These are phyloP conservation scores for Temnothorax unifasciatus DNA, from an alignment of 2,888 invertebrate species.

Conservation along the genomic window DNA sequence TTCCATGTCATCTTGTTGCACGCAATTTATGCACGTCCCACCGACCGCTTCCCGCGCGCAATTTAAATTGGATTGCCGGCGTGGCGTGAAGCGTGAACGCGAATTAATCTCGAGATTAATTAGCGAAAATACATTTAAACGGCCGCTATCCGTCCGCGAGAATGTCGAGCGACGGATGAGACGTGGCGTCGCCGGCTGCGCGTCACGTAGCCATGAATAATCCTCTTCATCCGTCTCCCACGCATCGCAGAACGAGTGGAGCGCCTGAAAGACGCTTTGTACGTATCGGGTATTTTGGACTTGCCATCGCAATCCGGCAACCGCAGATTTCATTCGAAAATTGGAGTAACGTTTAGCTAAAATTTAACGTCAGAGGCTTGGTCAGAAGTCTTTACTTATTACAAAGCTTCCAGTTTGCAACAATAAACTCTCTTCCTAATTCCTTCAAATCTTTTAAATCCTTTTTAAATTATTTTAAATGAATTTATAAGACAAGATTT, in stretches of 20 bases:
- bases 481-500: not conserved
- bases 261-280: constrained; percentile 1
- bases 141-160: constrained; percentile 54
- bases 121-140: constrained; percentile 67
- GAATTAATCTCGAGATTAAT: constrained; percentile 74
- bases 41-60: constrained; percentile 36
- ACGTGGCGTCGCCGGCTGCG: constrained; percentile 24
- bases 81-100: constrained; percentile 49
- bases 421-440: not conserved
- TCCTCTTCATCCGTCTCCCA: constrained; percentile 36
- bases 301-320: not conserved
- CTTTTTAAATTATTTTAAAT: not conserved
- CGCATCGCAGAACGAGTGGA: constrained; percentile 17
- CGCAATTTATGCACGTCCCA: constrained; percentile 61
- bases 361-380: not conserved
- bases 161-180: constrained; percentile 40
- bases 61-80: constrained; percentile 72
- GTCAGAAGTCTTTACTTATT: not conserved
- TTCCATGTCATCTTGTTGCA: constrained; percentile 66
- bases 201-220: constrained; percentile 41
- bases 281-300: constrained; percentile 1
- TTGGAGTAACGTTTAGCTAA: not conserved
- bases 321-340: constrained; percentile 1
- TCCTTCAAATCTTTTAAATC: not conserved
- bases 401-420: not conserved